Evolutionary conservation across 2,797 vertebrate species (phyloP).

Genomic region (Chelon auratus): DNA sequence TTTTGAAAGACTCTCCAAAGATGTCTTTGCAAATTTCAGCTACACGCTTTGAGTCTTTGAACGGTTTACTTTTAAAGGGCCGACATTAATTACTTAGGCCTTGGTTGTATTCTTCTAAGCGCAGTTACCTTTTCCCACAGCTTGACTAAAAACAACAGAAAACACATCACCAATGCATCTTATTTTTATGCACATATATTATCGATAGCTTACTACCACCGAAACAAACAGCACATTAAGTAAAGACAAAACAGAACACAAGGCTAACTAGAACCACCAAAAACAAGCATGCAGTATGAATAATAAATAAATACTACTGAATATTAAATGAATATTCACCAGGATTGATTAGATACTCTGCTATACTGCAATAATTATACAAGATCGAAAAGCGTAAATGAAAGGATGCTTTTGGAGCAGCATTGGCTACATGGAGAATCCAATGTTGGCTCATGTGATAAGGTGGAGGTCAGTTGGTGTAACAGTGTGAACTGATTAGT

Average conservation of each 20-base stretch:
- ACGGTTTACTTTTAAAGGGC: not conserved
- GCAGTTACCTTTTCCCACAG: not conserved
- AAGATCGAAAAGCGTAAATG: not conserved
- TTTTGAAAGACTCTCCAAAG: not conserved
- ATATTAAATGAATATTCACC: not conserved
- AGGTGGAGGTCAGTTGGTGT: not conserved
- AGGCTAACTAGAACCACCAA: not conserved
- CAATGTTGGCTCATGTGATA: not conserved
- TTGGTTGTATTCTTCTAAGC: not conserved
- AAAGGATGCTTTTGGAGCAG: not conserved
- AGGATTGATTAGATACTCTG: not conserved
- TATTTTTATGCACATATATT: not conserved
- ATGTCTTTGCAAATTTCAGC: not conserved
- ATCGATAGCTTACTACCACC: not conserved
- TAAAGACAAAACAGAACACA: not conserved
- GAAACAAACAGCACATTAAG: not conserved
- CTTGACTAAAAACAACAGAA: not conserved
- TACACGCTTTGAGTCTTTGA: not conserved
- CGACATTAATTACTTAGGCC: not conserved
- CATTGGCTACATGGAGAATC: not conserved
- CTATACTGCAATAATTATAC: not conserved
- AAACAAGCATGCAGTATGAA: not conserved
- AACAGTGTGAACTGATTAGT: not conserved
- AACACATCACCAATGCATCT: not conserved
- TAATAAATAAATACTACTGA: not conserved